phyloP scores from a whole-genome alignment of 2,113 vertebrate genomes.

The Brachionichthys hirsutus region DNA sequence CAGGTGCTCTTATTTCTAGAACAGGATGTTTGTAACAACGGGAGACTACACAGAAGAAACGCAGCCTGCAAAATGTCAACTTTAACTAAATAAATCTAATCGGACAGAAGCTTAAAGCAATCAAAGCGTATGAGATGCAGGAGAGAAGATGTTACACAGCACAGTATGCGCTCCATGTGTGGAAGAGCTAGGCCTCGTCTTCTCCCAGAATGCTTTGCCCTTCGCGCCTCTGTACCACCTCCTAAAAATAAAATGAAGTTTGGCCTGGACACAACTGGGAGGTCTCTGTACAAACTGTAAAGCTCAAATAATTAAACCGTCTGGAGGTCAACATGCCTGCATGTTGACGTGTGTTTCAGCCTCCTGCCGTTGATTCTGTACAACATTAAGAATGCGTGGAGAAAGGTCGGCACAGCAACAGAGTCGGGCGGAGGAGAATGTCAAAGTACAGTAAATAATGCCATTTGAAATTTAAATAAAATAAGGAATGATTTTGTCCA shows the following conservation, averaged over 20 bases:
- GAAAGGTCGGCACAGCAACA: conserved; percentile 76
- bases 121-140: conserved; percentile 9
- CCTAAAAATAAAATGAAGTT: conserved; percentile 16
- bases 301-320: conserved; percentile 38
- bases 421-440: neutral
- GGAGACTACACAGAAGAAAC: conserved; percentile 25
- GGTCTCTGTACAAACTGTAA: conserved; percentile 11
- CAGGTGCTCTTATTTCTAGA: conserved; percentile 34
- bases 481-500: conserved; percentile 32
- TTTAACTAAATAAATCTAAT: conserved; percentile 21
- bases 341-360: conserved; percentile 80
- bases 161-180: conserved; percentile 29
- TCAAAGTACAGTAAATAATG: conserved; percentile 30
- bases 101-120: conserved; percentile 10
- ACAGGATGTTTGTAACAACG: conserved; percentile 36
- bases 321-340: conserved; percentile 85
- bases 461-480: conserved; percentile 34
- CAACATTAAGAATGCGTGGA: conserved; percentile 59
- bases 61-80: conserved; percentile 31
- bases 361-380: conserved; percentile 63
- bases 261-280: conserved; percentile 5
- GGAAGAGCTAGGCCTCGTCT: neutral
- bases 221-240: conserved; percentile 19
- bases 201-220: conserved; percentile 38
- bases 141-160: conserved; percentile 23